Conservation (phyloP, 1,140 invertebrate species). For the Homarus americanus region DNA sequence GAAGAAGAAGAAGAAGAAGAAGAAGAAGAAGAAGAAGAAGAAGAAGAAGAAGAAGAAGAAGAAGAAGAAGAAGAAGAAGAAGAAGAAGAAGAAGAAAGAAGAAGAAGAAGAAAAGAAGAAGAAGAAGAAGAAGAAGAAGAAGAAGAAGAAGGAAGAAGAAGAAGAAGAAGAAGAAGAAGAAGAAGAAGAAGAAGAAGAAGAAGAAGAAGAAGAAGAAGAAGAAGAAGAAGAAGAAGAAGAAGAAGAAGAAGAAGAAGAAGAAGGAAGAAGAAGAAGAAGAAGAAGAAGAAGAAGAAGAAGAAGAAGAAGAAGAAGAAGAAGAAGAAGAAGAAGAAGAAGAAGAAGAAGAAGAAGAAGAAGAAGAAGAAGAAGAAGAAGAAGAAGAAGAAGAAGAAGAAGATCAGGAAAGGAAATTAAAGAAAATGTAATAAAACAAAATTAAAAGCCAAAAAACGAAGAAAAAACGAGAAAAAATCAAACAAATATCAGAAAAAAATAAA, state of each 20-base stretch:
- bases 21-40: too few relatives aligned
- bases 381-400: too few relatives aligned
- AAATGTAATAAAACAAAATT: too few relatives aligned
- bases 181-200: not conserved
- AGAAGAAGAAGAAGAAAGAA: not conserved
- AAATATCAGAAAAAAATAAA: too few relatives aligned
- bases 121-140: slow-evolving; percentile 4
- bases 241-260: slow-evolving; percentile 2
- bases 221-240: not conserved
- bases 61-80: too few relatives aligned
- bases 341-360: too few relatives aligned
- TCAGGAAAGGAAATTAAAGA: too few relatives aligned
- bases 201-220: not conserved
- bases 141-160: not conserved
- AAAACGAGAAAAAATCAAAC: too few relatives aligned
- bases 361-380: too few relatives aligned
- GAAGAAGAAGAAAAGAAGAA: not conserved
- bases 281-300: not conserved
- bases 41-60: too few relatives aligned
- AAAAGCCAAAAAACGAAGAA: too few relatives aligned
- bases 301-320: not conserved
- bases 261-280: not conserved
- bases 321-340: not conserved
- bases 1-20: too few relatives aligned
- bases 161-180: not conserved